These are phyloP conservation scores for Oplegnathus fasciatus DNA, from an alignment of 2,113 vertebrate species.

Conservation along the genomic window DNA sequence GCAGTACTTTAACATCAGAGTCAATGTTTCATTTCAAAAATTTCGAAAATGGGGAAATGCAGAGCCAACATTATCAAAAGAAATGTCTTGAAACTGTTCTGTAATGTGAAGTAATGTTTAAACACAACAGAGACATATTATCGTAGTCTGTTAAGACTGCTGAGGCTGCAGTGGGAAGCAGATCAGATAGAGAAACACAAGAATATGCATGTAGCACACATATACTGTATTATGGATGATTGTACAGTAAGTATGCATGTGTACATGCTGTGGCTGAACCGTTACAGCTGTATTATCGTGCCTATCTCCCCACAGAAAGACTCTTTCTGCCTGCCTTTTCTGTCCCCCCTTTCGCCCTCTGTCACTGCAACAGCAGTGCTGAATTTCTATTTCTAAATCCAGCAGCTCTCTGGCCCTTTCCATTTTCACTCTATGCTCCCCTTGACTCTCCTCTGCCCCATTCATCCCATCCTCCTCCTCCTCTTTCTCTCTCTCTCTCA, in stretches of 20 bases:
- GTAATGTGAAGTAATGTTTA: neutral
- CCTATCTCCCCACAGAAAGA: neutral
- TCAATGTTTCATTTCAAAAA: slow-evolving; percentile 18
- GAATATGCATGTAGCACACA: slow-evolving; percentile 4
- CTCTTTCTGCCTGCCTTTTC: neutral
- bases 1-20: slow-evolving; percentile 16
- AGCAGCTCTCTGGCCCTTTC: slow-evolving; percentile 45
- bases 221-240: slow-evolving; percentile 26
- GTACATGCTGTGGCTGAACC: slow-evolving; percentile 4
- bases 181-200: slow-evolving; percentile 5
- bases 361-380: slow-evolving; percentile 7
- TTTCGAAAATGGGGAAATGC: neutral
- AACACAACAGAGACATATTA: slow-evolving; percentile 4
- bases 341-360: slow-evolving; percentile 13
- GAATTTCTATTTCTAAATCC: slow-evolving; percentile 57
- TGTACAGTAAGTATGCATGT: neutral
- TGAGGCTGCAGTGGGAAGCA: slow-evolving; percentile 31
- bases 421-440: slow-evolving; percentile 33
- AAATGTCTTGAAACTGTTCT: neutral
- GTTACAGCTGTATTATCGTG: neutral
- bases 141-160: neutral
- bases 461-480: slow-evolving; percentile 7
- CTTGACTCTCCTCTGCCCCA: slow-evolving; percentile 38
- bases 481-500: slow-evolving; percentile 1
- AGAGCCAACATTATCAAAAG: neutral